phyloP scores from a whole-genome alignment of 1,140 invertebrate species.

The Plutomurus gul region DNA sequence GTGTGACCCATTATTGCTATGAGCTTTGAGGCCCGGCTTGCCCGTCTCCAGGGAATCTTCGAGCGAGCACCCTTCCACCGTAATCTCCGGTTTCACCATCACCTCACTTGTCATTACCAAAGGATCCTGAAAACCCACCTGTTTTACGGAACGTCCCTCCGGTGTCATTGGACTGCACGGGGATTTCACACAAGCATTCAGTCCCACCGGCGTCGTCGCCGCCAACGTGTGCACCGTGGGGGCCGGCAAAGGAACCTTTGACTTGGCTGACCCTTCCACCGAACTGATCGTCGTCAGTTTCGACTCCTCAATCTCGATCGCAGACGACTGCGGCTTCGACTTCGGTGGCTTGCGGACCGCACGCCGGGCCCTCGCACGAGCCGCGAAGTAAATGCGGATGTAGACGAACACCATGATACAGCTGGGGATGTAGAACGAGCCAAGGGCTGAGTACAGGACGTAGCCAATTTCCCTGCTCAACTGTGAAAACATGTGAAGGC shows the following conservation, averaged over 20 bases:
- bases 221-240: constrained; percentile 36
- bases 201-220: constrained; percentile 11
- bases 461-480: constrained; percentile 93
- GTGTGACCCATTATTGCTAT: constrained; percentile 48
- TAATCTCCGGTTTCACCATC: constrained; percentile 49
- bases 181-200: neutral
- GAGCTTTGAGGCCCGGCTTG: neutral
- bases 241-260: constrained; percentile 3
- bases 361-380: constrained; percentile 83
- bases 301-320: constrained; percentile 47
- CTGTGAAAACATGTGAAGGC: constrained; percentile 66
- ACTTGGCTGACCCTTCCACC: neutral
- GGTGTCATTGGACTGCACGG: constrained; percentile 1
- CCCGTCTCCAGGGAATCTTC: constrained; percentile 34
- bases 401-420: constrained; percentile 99
- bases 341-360: constrained; percentile 76
- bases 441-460: constrained; percentile 95
- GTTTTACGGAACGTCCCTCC: constrained; percentile 21
- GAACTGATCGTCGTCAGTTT: neutral
- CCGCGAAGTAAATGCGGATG: constrained; percentile 96
- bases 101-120: constrained; percentile 43
- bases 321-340: constrained; percentile 59
- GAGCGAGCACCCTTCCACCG: constrained; percentile 49
- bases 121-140: constrained; percentile 52
- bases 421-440: constrained; percentile 98